phyloP scores from a whole-genome alignment of 2,888 invertebrate species.

The Alviniconcha strummeri region DNA sequence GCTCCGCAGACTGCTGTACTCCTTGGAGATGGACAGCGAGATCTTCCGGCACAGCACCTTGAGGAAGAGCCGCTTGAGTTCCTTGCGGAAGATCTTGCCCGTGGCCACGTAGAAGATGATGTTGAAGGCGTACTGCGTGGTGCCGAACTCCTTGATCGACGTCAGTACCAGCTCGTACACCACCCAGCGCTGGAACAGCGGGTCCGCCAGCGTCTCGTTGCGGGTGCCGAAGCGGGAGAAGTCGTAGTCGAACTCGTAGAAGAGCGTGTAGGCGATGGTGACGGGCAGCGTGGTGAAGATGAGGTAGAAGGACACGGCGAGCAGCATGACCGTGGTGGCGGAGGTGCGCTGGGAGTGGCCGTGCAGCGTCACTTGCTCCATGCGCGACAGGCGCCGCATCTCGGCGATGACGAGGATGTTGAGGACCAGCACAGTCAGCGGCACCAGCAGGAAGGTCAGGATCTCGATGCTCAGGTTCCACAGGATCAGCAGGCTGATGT shows the following conservation, averaged over 20 bases:
- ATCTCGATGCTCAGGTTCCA: conserved; percentile 71
- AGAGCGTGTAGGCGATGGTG: conserved; percentile 64
- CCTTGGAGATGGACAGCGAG: conserved; percentile 48
- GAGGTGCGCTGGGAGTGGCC: conserved; percentile 56
- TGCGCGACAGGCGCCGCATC: conserved; percentile 57
- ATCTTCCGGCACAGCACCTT: conserved; percentile 46
- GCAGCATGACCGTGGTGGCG: conserved; percentile 71
- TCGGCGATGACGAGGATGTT: conserved; percentile 71
- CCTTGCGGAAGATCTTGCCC: conserved; percentile 70
- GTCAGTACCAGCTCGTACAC: conserved; percentile 56
- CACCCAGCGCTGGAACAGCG: conserved; percentile 59
- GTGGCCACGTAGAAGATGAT: conserved; percentile 72
- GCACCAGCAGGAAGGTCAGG: conserved; percentile 68
- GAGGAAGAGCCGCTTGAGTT: conserved; percentile 58
- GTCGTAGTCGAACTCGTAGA: conserved; percentile 50
- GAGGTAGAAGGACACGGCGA: conserved; percentile 70
- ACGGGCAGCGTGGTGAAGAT: conserved; percentile 71
- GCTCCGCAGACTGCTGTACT: conserved; percentile 55
- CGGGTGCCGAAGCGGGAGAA: conserved; percentile 32
- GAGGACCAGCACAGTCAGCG: conserved; percentile 68
- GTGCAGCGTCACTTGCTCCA: conserved; percentile 47
- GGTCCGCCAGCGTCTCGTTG: conserved; percentile 47
- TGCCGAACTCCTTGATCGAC: conserved; percentile 66
- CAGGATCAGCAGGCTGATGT: conserved; percentile 63
- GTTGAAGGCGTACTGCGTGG: conserved; percentile 71